phyloP scores from a whole-genome alignment of 2,888 invertebrate species.

The Drosophila gaucha region DNA sequence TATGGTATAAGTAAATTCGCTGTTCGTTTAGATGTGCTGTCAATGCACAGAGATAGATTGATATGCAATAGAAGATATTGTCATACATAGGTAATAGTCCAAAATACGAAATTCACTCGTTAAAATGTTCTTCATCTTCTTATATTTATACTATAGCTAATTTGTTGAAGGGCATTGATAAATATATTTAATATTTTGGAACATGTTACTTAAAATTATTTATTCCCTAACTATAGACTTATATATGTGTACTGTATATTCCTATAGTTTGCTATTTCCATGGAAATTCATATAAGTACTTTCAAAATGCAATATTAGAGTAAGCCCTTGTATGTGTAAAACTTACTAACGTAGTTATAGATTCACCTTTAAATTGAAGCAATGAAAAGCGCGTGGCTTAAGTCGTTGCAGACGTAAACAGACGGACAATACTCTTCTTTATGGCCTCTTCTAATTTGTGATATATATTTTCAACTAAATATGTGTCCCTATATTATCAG shows the following conservation, averaged over 20 bases:
- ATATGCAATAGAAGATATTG: constrained; percentile 11
- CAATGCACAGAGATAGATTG: constrained; percentile 3
- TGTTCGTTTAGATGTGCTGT: constrained; percentile 12
- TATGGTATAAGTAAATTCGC: constrained; percentile 15
- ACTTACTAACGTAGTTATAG: constrained; percentile 30
- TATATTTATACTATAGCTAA: constrained; percentile 61
- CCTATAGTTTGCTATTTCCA: constrained; percentile 60
- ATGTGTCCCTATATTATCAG: constrained; percentile 20
- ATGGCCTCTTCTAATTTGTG: constrained; percentile 46
- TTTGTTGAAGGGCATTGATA: constrained; percentile 40
- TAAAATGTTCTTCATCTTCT: constrained; percentile 37
- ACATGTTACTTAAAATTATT: constrained; percentile 69
- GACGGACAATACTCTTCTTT: constrained; percentile 15
- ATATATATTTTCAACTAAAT: constrained; percentile 50
- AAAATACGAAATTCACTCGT: constrained; percentile 77
- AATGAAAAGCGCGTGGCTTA: too few species aligned
- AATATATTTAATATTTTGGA: constrained; percentile 47
- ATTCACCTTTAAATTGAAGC: constrained; percentile 13
- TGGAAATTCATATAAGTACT: constrained; percentile 44
- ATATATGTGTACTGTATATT: constrained; percentile 59
- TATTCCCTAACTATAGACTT: constrained; percentile 54
- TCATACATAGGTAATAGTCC: constrained; percentile 38
- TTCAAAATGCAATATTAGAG: constrained; percentile 53
- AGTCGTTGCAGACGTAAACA: too few species aligned
- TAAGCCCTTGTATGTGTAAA: constrained; percentile 39